These are phyloP conservation scores for Dendrolimus pini DNA, from an alignment of 2,888 invertebrate species.

Conservation along the genomic window DNA sequence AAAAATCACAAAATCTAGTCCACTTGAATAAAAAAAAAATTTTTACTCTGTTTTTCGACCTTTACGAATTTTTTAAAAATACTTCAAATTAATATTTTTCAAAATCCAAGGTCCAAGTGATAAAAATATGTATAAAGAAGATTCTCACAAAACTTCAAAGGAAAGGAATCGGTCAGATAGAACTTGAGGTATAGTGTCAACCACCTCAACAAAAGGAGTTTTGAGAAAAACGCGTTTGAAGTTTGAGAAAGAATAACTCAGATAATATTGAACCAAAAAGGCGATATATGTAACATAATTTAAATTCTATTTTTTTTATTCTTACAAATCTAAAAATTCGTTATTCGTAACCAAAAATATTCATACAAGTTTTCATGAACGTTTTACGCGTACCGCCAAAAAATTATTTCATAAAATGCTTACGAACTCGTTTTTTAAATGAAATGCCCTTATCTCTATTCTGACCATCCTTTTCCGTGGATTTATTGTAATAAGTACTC, in stretches of 20 bases:
- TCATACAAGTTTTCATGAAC: no score
- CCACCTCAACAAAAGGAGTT: constrained; percentile 4
- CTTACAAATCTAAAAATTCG: no score
- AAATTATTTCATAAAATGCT: constrained; percentile 29
- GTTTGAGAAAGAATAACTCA: not conserved
- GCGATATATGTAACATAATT: no score
- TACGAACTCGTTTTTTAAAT: constrained; percentile 38
- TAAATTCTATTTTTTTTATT: no score
- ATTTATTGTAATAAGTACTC: not conserved
- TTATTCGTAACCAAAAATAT: no score
- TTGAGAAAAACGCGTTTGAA: constrained; percentile 4
- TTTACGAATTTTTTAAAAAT: no score
- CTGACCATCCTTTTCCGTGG: constrained; percentile 20
- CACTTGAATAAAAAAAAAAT: no score
- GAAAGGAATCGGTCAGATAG: constrained; percentile 3
- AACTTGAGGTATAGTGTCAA: constrained; percentile 3
- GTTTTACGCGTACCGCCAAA: constrained; percentile 20
- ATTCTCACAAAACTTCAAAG: constrained; percentile 2
- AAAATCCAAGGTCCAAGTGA: no score
- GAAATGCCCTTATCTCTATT: constrained; percentile 36
- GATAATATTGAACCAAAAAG: not conserved
- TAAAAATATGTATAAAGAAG: not conserved
- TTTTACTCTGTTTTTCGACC: no score
- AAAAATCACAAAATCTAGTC: no score
- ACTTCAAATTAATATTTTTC: no score